Conservation (phyloP, 2,888 invertebrate genomes). For the Ophraella communa region DNA sequence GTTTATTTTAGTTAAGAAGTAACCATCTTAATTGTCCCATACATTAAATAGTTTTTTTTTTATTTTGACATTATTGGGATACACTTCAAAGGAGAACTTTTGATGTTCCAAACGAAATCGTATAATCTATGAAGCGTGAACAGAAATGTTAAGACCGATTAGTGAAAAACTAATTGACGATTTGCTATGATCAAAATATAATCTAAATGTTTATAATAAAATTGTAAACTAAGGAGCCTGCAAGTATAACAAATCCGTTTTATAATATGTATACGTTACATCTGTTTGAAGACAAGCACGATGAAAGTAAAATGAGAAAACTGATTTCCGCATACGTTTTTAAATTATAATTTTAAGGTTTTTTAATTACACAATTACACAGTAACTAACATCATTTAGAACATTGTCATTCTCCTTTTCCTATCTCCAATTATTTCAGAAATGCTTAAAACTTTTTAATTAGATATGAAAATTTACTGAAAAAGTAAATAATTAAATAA, state of each 20-base stretch:
- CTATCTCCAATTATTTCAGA: too few relatives aligned
- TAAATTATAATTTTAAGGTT: too few relatives aligned
- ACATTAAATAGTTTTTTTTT: background rate
- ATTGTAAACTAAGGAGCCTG: constrained; percentile 43
- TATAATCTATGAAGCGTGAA: constrained; percentile 6
- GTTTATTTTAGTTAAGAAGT: background rate
- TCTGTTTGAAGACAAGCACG: constrained; percentile 39
- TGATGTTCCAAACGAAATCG: background rate
- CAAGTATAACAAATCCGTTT: constrained; percentile 44
- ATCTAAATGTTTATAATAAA: constrained; percentile 31
- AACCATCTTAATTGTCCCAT: background rate
- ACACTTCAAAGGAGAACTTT: constrained; percentile 4
- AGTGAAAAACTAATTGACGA: constrained; percentile 16
- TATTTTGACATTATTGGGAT: background rate
- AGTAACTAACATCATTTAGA: too few relatives aligned
- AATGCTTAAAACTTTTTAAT: too few relatives aligned
- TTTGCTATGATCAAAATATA: constrained; percentile 19
- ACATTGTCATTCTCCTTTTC: too few relatives aligned
- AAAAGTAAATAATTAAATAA: too few relatives aligned
- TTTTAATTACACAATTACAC: too few relatives aligned
- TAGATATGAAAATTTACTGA: too few relatives aligned
- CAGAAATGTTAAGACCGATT: constrained; percentile 9
- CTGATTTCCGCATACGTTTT: background rate
- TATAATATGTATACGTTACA: constrained; percentile 28
- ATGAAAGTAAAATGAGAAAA: background rate